These are phyloP conservation scores for Habropoda laboriosa DNA, from an alignment of 1,140 invertebrate species.

Conservation along the genomic window DNA sequence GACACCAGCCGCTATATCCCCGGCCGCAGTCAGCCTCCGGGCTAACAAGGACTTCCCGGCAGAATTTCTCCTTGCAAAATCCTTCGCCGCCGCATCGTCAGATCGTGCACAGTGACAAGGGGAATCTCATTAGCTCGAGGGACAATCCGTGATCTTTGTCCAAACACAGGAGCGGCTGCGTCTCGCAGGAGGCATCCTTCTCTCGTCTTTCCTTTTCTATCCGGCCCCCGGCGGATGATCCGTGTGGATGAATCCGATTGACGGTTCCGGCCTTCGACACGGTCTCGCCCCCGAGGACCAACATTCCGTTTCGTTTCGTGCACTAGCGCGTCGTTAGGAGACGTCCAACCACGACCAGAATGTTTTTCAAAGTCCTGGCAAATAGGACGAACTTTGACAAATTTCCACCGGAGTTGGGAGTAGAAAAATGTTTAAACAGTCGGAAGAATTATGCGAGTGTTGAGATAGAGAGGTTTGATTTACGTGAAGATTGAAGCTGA, in stretches of 20 bases:
- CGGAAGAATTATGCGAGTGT: neutral
- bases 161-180: conserved; percentile 56
- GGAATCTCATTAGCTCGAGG: conserved; percentile 63
- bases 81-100: conserved; percentile 55
- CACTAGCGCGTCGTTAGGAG: conserved; percentile 53
- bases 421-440: too few relatives aligned
- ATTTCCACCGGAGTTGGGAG: too few relatives aligned
- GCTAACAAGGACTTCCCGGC: conserved; percentile 63
- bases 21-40: conserved; percentile 39
- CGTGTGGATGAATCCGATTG: conserved; percentile 57
- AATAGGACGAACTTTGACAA: too few relatives aligned
- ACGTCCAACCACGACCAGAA: conserved; percentile 43
- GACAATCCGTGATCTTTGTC: conserved; percentile 66
- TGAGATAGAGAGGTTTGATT: too few relatives aligned
- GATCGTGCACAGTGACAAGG: conserved; percentile 62
- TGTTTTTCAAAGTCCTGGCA: conserved; percentile 45
- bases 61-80: conserved; percentile 59
- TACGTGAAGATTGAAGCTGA: too few relatives aligned
- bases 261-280: conserved; percentile 54
- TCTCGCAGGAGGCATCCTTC: conserved; percentile 40
- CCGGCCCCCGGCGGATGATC: conserved; percentile 56
- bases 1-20: conserved; percentile 57
- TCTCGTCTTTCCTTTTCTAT: conserved; percentile 37
- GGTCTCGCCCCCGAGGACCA: conserved; percentile 46
- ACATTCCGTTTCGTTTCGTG: conserved; percentile 5